Base-by-base conservation (phyloP, 2,888 invertebrate genomes). In the Drosophila yooni region DNA sequence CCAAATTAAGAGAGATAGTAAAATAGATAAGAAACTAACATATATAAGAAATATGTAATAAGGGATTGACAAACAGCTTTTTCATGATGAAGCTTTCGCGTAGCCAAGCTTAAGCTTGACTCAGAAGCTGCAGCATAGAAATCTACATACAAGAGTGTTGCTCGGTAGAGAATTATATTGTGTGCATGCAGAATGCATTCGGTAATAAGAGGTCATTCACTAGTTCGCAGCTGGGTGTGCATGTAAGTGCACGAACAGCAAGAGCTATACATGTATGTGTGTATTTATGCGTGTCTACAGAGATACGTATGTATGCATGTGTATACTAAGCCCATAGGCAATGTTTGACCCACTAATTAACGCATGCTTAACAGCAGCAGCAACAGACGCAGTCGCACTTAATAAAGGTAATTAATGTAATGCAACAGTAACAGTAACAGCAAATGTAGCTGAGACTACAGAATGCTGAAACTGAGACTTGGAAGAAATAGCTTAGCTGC, bases 291-390 rank as follows among this genome's bases (percentile, higher is more conserved):
- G 25, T n/a, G 18, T 46, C 13, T 7, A 13, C 21, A 13, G 21
- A 46, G 13, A 13, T 13, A 68, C 29, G 34, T 18, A 56, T 51
- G 74, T 38, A 69, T 27, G n/a, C 29, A 57, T 25, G 21, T 34
- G 57, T 27, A 60, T 25, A 51, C 65, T 63, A 66, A 64, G 70
- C 64, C 68, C 69, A 73, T 52, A 63, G 63, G 76, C 72, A 68
- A 75, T 89, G 73, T 88, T 90, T 88, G 87, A 88, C 87, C 87
- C 76, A 88, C 78, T 88, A 88, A 88, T 88, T 88, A 86, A 88
- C 87, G 89, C 87, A 86, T 90, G 90, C 81, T 90, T 87, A 81
- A 83, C 73, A 70, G 70, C 80, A 71, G 72, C 68, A 54, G 38
- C 54, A 38, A 25, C n/a, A n/a, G 38, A 18, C 38, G 18, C 46